Base-by-base conservation (phyloP, 2,888 invertebrate genomes). In the Drosophila pseudotakahashii region DNA sequence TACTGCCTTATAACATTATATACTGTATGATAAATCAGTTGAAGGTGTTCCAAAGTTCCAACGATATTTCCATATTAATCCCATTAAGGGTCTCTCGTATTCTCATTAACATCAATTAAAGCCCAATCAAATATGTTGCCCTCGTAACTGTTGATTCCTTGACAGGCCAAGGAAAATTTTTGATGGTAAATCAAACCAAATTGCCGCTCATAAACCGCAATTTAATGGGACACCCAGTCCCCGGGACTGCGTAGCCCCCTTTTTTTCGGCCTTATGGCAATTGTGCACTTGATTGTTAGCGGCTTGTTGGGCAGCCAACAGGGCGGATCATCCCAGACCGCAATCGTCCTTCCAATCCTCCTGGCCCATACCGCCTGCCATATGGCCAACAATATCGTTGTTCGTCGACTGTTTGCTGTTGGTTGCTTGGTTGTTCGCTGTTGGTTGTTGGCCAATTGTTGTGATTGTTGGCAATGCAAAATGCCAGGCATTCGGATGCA, bases 251-350 rank as follows among this genome's bases (percentile, higher is more conserved):
- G 32, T 32, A 26, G 41, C 23, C 37, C 39, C 39, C 16, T n/a
- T 37, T 58, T 7, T 34, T 32, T 3, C n/a, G 66, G 54, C 67
- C 75, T 73, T 60, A 68, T 73, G 77, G 52, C 87, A 88, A 86
- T 81, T 87, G 79, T 76, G 85, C 82, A 79, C 88, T 87, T 83
- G 82, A 86, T 88, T 76, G 76, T 89, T 86, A 77, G 76, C 89
- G 89, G 69, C 80, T 80, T 85, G 82, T 89, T 89, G 88, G 81
- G 76, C 86, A 74, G 53, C 76, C 82, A 83, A 83, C 86, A 88
- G 76, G 82, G 78, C 75, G 54, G 52, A 74, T 52, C 58, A 60
- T 36, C 45, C 70, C 70, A 19, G 48, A 23, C 68, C 67, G 57
- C 66, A 54, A 41, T 26, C 26, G 5, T 26, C 26, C 26, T 6